Percentiles rank a stretch among this genome's conserved stretches.
These are phyloP conservation scores for Myiothlypis chrysogaster DNA, from an alignment of 2,797 vertebrate species.

Conservation along the genomic window DNA sequence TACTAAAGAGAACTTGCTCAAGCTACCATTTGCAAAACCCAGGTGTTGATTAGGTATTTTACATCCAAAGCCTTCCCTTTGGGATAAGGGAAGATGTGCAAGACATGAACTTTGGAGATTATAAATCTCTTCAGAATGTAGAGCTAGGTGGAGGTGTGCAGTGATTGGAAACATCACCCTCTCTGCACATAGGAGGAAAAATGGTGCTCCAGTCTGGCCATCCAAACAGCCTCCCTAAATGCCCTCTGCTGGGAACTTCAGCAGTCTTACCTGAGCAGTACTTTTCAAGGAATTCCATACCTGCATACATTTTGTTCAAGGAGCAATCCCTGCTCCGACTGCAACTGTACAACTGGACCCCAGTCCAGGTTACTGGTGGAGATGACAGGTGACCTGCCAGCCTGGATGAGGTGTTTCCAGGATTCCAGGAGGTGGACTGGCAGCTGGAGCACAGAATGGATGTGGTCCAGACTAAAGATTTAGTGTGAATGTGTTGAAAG, in stretches of 20 bases:
- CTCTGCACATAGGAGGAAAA: background rate
- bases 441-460: background rate
- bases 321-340: too few species aligned
- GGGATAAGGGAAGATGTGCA: background rate
- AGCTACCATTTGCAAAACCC: background rate
- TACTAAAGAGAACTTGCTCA: background rate
- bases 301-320: rapidly evolving
- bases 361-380: rapidly evolving
- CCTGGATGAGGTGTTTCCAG: rapidly evolving
- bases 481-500: background rate
- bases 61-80: background rate
- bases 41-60: background rate
- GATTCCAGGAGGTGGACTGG: rapidly evolving
- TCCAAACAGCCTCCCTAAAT: background rate
- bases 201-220: background rate
- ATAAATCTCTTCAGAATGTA: background rate
- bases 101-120: background rate
- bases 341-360: rapidly evolving
- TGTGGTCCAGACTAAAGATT: background rate
- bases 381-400: background rate
- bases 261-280: background rate
- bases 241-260: background rate
- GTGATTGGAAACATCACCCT: background rate
- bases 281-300: background rate
- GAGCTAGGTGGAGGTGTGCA: background rate